Conservation (phyloP, 1,140 invertebrate genomes). For the Halictus rubicundus region DNA sequence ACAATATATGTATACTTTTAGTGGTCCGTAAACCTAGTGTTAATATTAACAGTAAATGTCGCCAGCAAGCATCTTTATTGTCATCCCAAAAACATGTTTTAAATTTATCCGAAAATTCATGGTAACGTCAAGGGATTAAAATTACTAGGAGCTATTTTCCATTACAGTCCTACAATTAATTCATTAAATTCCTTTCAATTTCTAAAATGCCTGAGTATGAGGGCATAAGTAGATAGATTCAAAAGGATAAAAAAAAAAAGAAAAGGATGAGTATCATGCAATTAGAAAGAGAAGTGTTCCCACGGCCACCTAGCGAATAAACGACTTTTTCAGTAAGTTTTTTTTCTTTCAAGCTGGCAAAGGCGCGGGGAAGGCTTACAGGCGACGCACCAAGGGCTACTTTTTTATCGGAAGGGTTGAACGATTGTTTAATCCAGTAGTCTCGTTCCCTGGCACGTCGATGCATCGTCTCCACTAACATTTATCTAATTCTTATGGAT, state of each 20-base stretch:
- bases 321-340: slow-evolving; percentile 52
- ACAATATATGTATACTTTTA: too few species aligned
- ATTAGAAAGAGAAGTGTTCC: slow-evolving; percentile 43
- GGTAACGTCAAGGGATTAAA: too few species aligned
- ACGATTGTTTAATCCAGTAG: background rate
- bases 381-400: slow-evolving; percentile 27
- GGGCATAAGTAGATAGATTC: background rate
- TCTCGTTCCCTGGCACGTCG: background rate
- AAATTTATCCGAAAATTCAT: too few species aligned
- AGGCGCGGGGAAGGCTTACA: slow-evolving; percentile 52
- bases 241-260: background rate
- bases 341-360: slow-evolving; percentile 28
- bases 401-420: slow-evolving; percentile 38
- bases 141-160: too few species aligned
- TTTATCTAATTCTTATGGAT: background rate
- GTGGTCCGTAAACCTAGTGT: too few species aligned
- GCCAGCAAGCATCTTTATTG: too few species aligned
- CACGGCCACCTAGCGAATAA: slow-evolving; percentile 53
- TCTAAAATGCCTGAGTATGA: background rate
- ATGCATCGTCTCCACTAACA: background rate
- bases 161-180: too few species aligned
- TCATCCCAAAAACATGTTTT: too few species aligned
- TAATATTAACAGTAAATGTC: too few species aligned
- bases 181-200: too few species aligned
- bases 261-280: slow-evolving; percentile 1